Percentiles rank a stretch among this genome's conserved stretches.
Evolutionary conservation across 2,113 vertebrate species (phyloP).

Genomic region (Solea senegalensis): DNA sequence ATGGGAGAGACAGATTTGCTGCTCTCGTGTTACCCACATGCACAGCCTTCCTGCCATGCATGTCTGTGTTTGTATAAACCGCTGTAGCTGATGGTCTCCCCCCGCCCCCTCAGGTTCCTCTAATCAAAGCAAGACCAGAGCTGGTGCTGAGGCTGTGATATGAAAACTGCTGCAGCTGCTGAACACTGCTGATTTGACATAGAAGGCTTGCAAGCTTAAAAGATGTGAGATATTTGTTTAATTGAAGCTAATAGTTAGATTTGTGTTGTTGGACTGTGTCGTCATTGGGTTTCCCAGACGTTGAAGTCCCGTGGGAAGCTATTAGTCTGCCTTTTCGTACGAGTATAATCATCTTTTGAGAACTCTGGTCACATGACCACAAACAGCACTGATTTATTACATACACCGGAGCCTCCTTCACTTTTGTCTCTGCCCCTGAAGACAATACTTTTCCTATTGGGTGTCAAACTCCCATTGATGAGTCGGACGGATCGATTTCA

Average conservation of each 20-base stretch:
- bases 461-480: slow-evolving; percentile 36
- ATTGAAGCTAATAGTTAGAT: background rate
- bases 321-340: background rate
- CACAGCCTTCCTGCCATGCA: slow-evolving; percentile 32
- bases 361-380: background rate
- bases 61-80: slow-evolving; percentile 50
- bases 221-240: background rate
- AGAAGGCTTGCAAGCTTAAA: background rate
- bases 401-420: slow-evolving; percentile 5
- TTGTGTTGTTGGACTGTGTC: too few relatives aligned
- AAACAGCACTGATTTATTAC: slow-evolving; percentile 19
- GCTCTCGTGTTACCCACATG: slow-evolving; percentile 40
- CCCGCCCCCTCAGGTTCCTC: slow-evolving; percentile 41
- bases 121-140: slow-evolving; percentile 51
- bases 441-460: slow-evolving; percentile 25
- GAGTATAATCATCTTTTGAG: background rate
- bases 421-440: slow-evolving; percentile 11
- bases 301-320: slow-evolving; percentile 7
- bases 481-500: slow-evolving; percentile 39
- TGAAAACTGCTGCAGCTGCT: background rate
- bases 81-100: slow-evolving; percentile 37
- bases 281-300: background rate
- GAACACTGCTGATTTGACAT: too few relatives aligned
- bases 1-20: slow-evolving; percentile 15
- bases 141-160: slow-evolving; percentile 16